phyloP scores from a whole-genome alignment of 92 coral and sea anemone species.

The Bergia sp. region DNA sequence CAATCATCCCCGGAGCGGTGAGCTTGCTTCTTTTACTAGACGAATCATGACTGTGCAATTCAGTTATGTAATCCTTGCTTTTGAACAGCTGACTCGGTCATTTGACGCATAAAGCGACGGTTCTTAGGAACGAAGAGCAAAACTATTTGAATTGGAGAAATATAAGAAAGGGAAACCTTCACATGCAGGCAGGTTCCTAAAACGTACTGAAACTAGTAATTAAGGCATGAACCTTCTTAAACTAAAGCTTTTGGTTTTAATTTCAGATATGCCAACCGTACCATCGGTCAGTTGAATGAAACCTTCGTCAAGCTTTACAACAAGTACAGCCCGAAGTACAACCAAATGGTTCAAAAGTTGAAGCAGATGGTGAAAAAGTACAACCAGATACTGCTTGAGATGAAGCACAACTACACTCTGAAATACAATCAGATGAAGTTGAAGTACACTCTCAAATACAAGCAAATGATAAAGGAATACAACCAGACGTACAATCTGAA shows the following conservation, averaged over 20 bases:
- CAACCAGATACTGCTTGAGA: conserved; percentile 19
- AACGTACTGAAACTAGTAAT: neutral
- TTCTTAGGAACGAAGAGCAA: neutral
- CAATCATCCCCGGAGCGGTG: no score
- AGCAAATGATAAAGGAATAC: conserved; percentile 10
- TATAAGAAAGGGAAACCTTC: neutral
- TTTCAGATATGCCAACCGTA: conserved; percentile 50
- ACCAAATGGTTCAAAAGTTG: conserved; percentile 1
- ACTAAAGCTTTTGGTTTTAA: neutral
- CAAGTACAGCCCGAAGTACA: neutral
- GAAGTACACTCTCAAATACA: neutral
- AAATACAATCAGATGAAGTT: neutral
- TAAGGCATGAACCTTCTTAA: neutral
- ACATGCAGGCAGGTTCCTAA: neutral
- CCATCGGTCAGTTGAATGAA: conserved; percentile 52
- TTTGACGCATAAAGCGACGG: neutral
- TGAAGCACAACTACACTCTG: neutral
- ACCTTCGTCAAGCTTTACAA: conserved; percentile 23
- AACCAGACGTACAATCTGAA: conserved; percentile 25
- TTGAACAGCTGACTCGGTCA: no score
- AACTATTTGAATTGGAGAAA: neutral
- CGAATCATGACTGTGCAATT: no score
- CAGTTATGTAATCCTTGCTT: no score
- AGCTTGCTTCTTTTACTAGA: no score
- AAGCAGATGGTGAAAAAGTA: neutral